Base-by-base conservation (phyloP, 2,888 invertebrate species). In the Lymantria monacha region DNA sequence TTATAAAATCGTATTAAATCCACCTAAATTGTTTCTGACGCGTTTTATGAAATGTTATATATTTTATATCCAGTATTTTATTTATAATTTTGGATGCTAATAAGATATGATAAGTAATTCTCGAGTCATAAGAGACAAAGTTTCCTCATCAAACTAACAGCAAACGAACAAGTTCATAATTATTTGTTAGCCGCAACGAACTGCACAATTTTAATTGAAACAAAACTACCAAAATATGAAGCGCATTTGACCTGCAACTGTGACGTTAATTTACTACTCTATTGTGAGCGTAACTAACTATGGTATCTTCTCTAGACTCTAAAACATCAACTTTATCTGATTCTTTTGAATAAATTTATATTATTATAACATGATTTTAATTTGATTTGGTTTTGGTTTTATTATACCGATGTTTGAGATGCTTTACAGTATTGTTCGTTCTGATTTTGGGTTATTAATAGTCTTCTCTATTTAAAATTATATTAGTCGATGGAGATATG, bases 171-270 rank as follows among this genome's bases (percentile, higher is more conserved):
- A 83, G 78, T 82, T 79, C 72, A 71, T 85, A 83, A 87, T 86
- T 86, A 84, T 86, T 85, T 85, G 82, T 81, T 79, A 73, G 66
- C 73, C 72, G 65, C 76, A 67, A 69, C 74, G 69, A 75, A 73
- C 74, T 66, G 66, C 72, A 67, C 72, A 67, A 76, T 81, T 84
- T 81, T 83, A 85, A 86, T 83, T 84, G 77, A 83, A 85, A 83
- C 76, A 78, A 78, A 84, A 81, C 79, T 79, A 81, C 71, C 71
- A 68, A 75, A 81, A 80, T 76, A 72, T 71, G 63, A 74, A 76
- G 72, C 68, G 61, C 58, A 68, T 76, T 83, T 81, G 79, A 83
- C 81, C 82, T 69, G 70, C 66, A 69, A 73, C 70, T 69, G 74
- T 70, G 61, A 64, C 73, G 71, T 71, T 76, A 74, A 73, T 76